Evolutionary conservation across 2,113 vertebrate species (phyloP).

Genomic region (Micronycteris hirsuta): DNA sequence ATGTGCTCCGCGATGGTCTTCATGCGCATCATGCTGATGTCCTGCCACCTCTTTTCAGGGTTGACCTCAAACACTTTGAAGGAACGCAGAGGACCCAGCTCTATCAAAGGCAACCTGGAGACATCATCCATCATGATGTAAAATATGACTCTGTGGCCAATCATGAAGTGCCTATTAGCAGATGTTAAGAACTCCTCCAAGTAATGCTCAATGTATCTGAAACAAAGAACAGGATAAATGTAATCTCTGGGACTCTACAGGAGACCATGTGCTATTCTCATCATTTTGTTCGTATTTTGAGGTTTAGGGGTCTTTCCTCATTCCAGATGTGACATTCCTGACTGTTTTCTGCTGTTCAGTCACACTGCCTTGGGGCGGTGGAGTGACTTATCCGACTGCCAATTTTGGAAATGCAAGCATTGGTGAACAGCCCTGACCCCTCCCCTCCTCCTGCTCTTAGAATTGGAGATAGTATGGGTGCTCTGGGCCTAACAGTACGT

Average conservation of each 20-base stretch:
- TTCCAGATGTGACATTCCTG: neutral
- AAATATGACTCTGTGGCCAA: slow-evolving; percentile 75
- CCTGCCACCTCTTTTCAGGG: slow-evolving; percentile 74
- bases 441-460: neutral
- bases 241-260: neutral
- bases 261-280: neutral
- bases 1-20: slow-evolving; percentile 73
- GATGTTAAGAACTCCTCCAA: slow-evolving; percentile 72
- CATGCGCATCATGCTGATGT: slow-evolving; percentile 79
- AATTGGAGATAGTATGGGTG: neutral
- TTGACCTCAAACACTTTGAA: slow-evolving; percentile 63
- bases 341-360: neutral
- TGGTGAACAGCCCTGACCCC: neutral
- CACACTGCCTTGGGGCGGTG: neutral
- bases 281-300: neutral
- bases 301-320: neutral
- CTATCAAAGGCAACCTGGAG: slow-evolving; percentile 62
- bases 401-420: neutral
- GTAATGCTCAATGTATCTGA: slow-evolving; percentile 76
- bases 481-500: neutral
- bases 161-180: slow-evolving; percentile 77
- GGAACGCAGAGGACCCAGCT: slow-evolving; percentile 59
- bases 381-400: neutral
- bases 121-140: slow-evolving; percentile 74
- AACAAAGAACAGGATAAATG: slow-evolving; percentile 6